phyloP scores from a whole-genome alignment of 2,888 invertebrate genomes.

The Toxonevra muliebris region DNA sequence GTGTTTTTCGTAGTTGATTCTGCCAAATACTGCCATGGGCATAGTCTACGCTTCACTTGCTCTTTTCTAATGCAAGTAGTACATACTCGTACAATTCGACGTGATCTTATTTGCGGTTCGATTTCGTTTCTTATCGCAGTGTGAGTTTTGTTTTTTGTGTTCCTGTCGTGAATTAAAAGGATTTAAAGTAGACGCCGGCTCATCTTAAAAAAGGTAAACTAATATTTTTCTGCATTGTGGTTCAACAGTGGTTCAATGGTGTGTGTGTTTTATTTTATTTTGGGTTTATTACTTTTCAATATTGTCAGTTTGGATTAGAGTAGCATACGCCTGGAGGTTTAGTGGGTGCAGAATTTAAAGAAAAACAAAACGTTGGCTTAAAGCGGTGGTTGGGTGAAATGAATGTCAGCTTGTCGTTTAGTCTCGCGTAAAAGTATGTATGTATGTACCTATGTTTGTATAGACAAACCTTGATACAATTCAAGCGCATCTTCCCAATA shows the following conservation, averaged over 20 bases:
- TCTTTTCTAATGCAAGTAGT: slow-evolving; percentile 18
- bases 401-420: background rate
- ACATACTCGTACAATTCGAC: slow-evolving; percentile 33
- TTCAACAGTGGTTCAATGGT: slow-evolving; percentile 12
- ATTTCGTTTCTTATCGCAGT: slow-evolving; percentile 27
- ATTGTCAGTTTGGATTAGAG: slow-evolving; percentile 64
- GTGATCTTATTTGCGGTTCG: slow-evolving; percentile 58
- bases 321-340: slow-evolving; percentile 37
- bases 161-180: slow-evolving; percentile 27
- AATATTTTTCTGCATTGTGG: background rate
- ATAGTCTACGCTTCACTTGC: slow-evolving; percentile 11
- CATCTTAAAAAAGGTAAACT: background rate
- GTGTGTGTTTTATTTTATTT: slow-evolving; percentile 52
- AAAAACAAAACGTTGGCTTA: slow-evolving; percentile 27
- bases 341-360: slow-evolving; percentile 21
- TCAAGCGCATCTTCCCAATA: too few relatives aligned
- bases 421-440: too few relatives aligned
- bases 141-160: slow-evolving; percentile 18
- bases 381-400: slow-evolving; percentile 1
- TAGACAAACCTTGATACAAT: too few relatives aligned
- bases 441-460: too few relatives aligned
- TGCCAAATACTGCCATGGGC: slow-evolving; percentile 7
- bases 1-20: slow-evolving; percentile 4
- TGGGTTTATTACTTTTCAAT: slow-evolving; percentile 63
- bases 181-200: slow-evolving; percentile 30